These are phyloP conservation scores for Pollenia griseotomentosa DNA, from an alignment of 2,888 invertebrate species.

Conservation along the genomic window DNA sequence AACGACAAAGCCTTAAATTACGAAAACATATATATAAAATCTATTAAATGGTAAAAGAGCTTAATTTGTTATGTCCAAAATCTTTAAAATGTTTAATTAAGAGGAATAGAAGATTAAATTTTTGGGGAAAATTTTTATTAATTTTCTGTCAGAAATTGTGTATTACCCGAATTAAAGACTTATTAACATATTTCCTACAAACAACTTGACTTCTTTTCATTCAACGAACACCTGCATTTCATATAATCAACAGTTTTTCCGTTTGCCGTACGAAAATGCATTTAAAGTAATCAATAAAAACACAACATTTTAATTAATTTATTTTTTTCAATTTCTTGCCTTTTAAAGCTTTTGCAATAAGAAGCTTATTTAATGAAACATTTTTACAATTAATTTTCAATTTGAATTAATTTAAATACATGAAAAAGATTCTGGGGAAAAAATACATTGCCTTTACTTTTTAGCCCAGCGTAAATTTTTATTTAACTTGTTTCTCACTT, in stretches of 20 bases:
- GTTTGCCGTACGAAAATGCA: neutral
- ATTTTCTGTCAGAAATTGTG: no score
- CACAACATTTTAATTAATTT: constrained; percentile 45
- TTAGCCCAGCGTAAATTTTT: neutral
- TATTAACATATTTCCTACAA: neutral
- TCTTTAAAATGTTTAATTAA: no score
- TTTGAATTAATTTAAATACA: constrained; percentile 6
- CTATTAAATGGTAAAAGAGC: neutral
- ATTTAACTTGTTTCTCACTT: neutral
- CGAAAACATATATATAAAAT: neutral
- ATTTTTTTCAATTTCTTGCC: neutral
- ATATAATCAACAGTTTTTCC: neutral
- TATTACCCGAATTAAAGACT: neutral
- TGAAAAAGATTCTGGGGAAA: no score
- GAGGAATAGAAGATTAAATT: no score
- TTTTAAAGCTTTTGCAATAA: neutral
- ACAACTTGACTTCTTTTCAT: neutral
- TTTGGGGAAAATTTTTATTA: no score
- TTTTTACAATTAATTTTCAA: constrained; percentile 40
- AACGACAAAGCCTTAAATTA: neutral
- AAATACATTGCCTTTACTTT: neutral
- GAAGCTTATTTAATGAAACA: constrained; percentile 19
- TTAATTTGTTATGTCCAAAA: no score
- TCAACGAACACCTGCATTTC: neutral
- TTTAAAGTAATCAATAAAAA: neutral